Evolutionary conservation across 2,888 invertebrate genomes (phyloP), one percentile per base, ranked within the genome.

Genomic region (Scaptomyza tumidula): DNA sequence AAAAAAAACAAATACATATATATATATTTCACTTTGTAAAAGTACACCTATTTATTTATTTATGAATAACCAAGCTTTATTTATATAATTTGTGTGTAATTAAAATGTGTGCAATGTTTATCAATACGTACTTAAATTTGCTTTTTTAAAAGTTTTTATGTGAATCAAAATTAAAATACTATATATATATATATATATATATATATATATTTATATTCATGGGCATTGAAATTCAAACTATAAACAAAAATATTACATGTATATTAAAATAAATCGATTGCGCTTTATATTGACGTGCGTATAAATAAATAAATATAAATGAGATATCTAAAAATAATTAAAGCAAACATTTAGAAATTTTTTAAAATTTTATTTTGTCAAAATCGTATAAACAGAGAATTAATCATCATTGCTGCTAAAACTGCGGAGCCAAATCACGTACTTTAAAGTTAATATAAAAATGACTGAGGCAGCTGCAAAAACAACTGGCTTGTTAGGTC

Each of bases 51-150:
- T 35, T 55, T 16, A 57, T 60, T 63, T 60, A 68, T 56, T n/a
- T n/a, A n/a, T 52, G n/a, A 0, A 58, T 60, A 65, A 56, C 43
- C 46, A 62, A 87, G 88, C 76, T 82, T 86, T 86, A 81, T 78
- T 78, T 86, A 71, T 78, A 68, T 69, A 50, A n/a, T 64, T 60
- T 65, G 65, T 50, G 55, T 69, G 54, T 66, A 81, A 68, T 70
- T 46, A 43, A 53, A 24, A 10, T 37, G 14, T 58, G 78, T 75
- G 78, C 74, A 77, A 77, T 74, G 43, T 57, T 19, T 43, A 31
- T 53, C 48, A 19, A 19, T 43, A 35, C 60, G 35, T 58, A 62
- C 69, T 54, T 57, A 56, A 24, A 13, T 10, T 43, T 27, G n/a
- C 13, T 65, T 54, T 41, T 54, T 43, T 29, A 45, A 53, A 24